Conservation (phyloP, 2,113 vertebrate species). For the Eurystomus gularis region DNA sequence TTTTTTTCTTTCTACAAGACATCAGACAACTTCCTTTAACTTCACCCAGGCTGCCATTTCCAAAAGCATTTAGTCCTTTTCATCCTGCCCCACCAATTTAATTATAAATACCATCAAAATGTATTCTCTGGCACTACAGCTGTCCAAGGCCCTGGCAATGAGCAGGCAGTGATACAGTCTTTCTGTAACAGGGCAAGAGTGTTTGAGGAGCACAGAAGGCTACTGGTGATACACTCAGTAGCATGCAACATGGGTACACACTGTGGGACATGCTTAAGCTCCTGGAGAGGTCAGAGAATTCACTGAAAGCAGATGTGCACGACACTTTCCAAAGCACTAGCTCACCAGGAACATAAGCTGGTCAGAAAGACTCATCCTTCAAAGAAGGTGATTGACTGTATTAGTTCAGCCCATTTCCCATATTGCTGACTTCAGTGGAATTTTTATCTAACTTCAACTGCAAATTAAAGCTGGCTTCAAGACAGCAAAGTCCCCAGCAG, state of each 20-base stretch:
- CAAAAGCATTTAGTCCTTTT: background rate
- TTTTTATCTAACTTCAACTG: background rate
- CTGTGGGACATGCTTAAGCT: background rate
- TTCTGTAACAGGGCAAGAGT: background rate
- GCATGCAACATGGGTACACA: fast-evolving
- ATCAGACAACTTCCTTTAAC: background rate
- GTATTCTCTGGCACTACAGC: background rate
- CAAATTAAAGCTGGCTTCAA: background rate
- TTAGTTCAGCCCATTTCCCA: background rate
- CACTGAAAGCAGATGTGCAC: background rate
- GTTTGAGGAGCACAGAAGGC: background rate
- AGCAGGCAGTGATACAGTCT: fast-evolving
- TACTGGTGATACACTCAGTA: background rate
- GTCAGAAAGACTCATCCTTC: background rate
- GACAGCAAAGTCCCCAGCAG: background rate
- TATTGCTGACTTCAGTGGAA: background rate
- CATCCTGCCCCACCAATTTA: background rate
- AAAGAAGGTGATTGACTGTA: background rate
- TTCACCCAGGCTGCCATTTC: background rate
- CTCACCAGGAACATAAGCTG: background rate
- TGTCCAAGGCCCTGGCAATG: background rate
- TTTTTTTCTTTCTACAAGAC: background rate
- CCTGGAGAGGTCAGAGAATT: background rate
- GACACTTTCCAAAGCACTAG: background rate
- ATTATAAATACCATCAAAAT: background rate